Conservation (phyloP, 2,797 vertebrate genomes). For the Gallirallus australis region DNA sequence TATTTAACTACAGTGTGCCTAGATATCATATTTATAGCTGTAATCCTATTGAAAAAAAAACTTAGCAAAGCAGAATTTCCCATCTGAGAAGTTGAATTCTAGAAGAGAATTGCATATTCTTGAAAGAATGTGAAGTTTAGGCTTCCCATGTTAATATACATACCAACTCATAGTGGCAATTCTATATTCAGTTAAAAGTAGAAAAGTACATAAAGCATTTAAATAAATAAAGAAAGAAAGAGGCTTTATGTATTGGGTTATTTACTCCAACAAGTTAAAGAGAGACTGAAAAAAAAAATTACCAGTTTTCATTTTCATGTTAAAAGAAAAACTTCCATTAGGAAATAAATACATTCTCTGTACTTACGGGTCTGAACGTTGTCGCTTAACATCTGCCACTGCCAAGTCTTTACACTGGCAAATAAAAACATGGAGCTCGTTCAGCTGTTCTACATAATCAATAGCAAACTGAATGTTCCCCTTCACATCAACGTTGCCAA, state of each 20-base stretch:
- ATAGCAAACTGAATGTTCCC: conserved; percentile 91
- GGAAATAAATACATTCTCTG: background rate
- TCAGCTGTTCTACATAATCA: conserved; percentile 90
- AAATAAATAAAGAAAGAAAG: too few species aligned
- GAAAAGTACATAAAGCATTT: background rate
- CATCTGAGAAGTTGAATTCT: background rate
- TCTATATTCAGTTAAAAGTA: background rate
- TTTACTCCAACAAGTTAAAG: background rate
- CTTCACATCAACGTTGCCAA: conserved; percentile 86
- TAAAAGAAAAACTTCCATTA: background rate
- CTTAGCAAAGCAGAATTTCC: background rate
- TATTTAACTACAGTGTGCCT: background rate
- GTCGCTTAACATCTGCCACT: conserved; percentile 87
- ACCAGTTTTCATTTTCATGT: background rate
- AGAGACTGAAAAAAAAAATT: background rate
- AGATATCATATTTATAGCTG: background rate
- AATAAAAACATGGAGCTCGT: conserved; percentile 92
- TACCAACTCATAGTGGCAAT: background rate
- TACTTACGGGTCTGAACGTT: conserved; percentile 93
- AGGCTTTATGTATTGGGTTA: background rate
- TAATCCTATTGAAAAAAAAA: background rate
- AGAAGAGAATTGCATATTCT: background rate
- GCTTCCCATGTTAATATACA: background rate
- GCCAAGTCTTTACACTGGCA: conserved; percentile 91
- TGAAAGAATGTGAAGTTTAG: background rate